Base-by-base conservation (phyloP, 2,797 vertebrate genomes). In the Gila robusta region DNA sequence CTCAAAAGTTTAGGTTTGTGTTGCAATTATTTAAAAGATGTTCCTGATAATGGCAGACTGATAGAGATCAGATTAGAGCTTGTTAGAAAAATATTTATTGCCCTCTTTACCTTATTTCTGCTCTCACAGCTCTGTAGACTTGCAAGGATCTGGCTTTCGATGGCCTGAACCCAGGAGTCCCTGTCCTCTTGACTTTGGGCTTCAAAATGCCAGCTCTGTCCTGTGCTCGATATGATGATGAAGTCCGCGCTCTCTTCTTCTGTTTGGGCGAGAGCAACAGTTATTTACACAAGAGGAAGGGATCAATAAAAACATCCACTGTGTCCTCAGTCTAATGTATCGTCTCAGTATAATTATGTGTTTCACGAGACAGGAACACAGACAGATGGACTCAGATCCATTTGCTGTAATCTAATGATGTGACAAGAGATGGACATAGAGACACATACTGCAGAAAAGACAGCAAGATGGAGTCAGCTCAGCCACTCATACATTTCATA, bases 161-260 rank as follows among this genome's bases (percentile, higher is more conserved):
- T 99, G 23, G 98, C 98, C 37, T 96, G 93, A 76, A 99, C 98
- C 98, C 98, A 99, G 8, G 96, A 94, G 72, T 99, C 98, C 4
- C 98, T 94, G 32, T 99, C 98, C 92, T 99, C 98, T 71, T 97
- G 96, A 91, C 96, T 98, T 91, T 94, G 91, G 0, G 98, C 97
- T 93, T 99, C 98, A 1, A 99, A 99, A 93, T 99, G 98, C 98
- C 98, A 99, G 3, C 96, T 98, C 94, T 99, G 98, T 26, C 98
- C 98, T 0, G 97, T 97, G 91, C 97, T 98, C 0, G 98, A 98
- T 90, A 99, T 97, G 11, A 99, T 96, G 89, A 99, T 96, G 71
- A 99, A 99, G 95, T 99, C 98, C 7, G 97, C 95, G 64, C 98
- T 99, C 93, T 99, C 98, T 91, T 99, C 98, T 35, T 97, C 96